Evolutionary conservation across 2,888 invertebrate species (phyloP), one percentile per base, ranked within the genome.

Genomic region (Torymus aiolomorphi): DNA sequence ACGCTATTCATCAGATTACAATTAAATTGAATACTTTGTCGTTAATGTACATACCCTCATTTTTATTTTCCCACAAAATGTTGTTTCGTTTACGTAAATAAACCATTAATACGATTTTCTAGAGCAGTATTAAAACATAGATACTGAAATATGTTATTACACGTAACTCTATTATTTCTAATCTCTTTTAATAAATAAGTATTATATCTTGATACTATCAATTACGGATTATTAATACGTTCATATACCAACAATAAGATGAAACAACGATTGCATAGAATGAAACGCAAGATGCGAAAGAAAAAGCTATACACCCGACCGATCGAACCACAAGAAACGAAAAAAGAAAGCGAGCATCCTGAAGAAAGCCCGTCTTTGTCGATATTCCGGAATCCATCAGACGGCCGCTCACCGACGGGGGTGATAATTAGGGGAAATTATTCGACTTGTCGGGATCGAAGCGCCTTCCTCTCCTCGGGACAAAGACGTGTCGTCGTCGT

Each of bases 401-500:
- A 18, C 65, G 20, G 49, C 42, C 20, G 24, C 5, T 31, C 56
- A 52, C 8, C 8, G 67, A 2, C n/a, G 16, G 11, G 56, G 57
- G 49, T 78, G 81, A 84, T 83, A 86, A 85, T 86, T 85, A 83
- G 83, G 82, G 81, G 80, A 84, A 84, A 83, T 85, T 84, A 83
- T 83, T 83, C 83, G 81, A 82, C 76, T 81, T 82, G 85, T 82
- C 73, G 80, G 65, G 66, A 42, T 49, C 51, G 63, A 78, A 42
- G 42, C 42, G 42, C 42, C 42, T 42, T 16, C 62, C 31, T 62
- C 70, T 80, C 75, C 67, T 42, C 62, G 90, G 89, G 87, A 88
- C 87, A 89, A 90, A 88, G 90, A 91, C 42, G 42, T 42, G 42
- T 42, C 42, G 42, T 42, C 42, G 42, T 42, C 42, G 42, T 42